Base-by-base conservation (phyloP, 2,113 vertebrate genomes). In the Galeopterus variegatus region DNA sequence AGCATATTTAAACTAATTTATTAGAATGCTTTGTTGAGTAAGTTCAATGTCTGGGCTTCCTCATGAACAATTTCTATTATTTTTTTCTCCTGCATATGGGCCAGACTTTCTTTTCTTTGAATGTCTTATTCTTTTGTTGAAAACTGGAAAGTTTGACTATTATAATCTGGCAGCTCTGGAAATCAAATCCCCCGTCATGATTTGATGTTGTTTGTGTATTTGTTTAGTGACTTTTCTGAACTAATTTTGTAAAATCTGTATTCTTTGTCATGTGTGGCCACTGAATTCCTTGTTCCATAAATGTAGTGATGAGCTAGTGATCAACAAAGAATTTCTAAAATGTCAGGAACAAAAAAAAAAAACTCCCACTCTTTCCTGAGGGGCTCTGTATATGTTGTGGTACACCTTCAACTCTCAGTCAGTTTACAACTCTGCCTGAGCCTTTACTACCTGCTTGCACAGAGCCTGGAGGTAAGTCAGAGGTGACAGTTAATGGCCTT, bases 281-380 rank as follows among this genome's bases (percentile, higher is more conserved):
- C 41, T 41, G 48, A 90, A 65, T 73, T 96, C 67, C 41, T 95
- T 60, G 6, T 76, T 87, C n/a, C n/a, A 56, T 23, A 75, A 9
- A 69, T 33, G 62, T 73, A 64, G 48, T 36, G 10, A 45, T 81
- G 67, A 87, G 65, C 45, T n/a, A 91, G 82, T 62, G 33, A 91
- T 81, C 93, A 94, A 90, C 67, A 75, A 12, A n/a, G 50, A 81
- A 52, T 91, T 87, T 17, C 50, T 81, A 86, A 91, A 70, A 80
- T 26, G 12, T 21, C 69, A 70, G 33, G 2, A 70, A 88, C 48
- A 6, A 48, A 54, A 84, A 69, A 60, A 72, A 28, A 14, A 48
- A n/a, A 33, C 26, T 70, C 26, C 5, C 67, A 62, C 33, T 77
- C 15, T 64, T 88, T 76, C 50, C 52, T 23, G 21, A 77, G 69